These are phyloP conservation scores for Hyposoter didymator DNA, from an alignment of 2,888 invertebrate genomes.

Conservation along the genomic window DNA sequence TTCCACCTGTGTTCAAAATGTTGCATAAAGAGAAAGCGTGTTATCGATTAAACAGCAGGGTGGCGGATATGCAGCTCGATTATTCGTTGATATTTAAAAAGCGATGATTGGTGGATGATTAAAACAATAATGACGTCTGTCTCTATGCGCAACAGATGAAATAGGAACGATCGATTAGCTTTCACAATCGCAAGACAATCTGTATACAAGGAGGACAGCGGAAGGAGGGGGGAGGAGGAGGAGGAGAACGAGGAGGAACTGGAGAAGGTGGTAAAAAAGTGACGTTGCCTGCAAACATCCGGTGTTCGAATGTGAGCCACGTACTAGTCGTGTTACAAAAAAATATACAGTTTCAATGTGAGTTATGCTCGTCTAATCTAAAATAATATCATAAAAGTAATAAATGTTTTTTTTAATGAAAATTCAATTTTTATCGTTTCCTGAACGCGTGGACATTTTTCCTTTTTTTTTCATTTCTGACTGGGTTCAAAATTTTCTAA, in stretches of 20 bases:
- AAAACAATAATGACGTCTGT: background rate
- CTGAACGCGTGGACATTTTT: background rate
- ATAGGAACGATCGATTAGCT: conserved; percentile 57
- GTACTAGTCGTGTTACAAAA: conserved; percentile 43
- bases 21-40: conserved; percentile 1
- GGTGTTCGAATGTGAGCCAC: conserved; percentile 42
- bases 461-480: background rate
- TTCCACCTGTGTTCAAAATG: conserved; percentile 37
- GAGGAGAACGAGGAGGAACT: background rate
- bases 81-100: conserved; percentile 19
- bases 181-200: conserved; percentile 56
- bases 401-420: background rate
- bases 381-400: background rate
- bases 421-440: background rate
- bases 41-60: conserved; percentile 11
- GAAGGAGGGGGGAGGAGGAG: conserved; percentile 9
- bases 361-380: conserved; percentile 7
- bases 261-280: conserved; percentile 6
- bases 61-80: conserved; percentile 6
- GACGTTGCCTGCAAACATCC: conserved; percentile 62
- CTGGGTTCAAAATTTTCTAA: background rate
- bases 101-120: conserved; percentile 34
- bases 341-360: conserved; percentile 17
- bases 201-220: conserved; percentile 4
- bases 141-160: conserved; percentile 60